A percentile compares a stretch with the other conserved stretches of the same genome.
phyloP scores from a whole-genome alignment of 2,113 vertebrate species.

The Beaufortia kweichowensis region DNA sequence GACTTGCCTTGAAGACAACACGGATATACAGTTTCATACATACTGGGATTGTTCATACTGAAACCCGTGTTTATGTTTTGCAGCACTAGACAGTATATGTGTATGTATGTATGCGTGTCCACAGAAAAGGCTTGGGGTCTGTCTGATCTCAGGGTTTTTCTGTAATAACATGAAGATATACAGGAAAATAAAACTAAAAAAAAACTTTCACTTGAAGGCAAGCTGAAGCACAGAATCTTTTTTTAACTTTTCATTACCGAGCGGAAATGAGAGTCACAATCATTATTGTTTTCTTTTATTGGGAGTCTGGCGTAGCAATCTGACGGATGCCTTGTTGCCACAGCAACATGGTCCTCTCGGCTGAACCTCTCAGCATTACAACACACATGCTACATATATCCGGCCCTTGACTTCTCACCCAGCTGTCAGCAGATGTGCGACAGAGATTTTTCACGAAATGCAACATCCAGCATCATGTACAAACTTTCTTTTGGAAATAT shows the following conservation, averaged over 20 bases:
- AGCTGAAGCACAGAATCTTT: constrained; percentile 11
- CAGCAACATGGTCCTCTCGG: constrained; percentile 32
- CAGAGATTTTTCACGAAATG: constrained; percentile 19
- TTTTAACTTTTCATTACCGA: constrained; percentile 7
- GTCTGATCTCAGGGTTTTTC: background rate
- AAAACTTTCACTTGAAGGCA: constrained; percentile 25
- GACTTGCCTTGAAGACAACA: background rate
- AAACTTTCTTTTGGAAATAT: constrained; percentile 16
- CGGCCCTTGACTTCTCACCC: background rate
- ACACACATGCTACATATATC: background rate
- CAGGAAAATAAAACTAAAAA: background rate
- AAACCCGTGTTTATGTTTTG: constrained; percentile 7
- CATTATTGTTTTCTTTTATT: constrained; percentile 40
- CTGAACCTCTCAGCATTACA: background rate
- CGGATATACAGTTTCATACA: background rate
- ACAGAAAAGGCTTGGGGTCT: background rate
- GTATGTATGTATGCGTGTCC: background rate
- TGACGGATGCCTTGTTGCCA: constrained; percentile 41
- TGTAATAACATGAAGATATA: constrained; percentile 32
- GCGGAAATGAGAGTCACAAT: constrained; percentile 17
- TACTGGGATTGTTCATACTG: background rate
- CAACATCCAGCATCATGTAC: constrained; percentile 11
- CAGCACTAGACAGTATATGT: background rate
- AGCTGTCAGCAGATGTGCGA: background rate
- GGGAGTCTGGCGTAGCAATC: background rate